Evolutionary conservation across 1,140 invertebrate species (phyloP).

Genomic region (Zophobas morio): DNA sequence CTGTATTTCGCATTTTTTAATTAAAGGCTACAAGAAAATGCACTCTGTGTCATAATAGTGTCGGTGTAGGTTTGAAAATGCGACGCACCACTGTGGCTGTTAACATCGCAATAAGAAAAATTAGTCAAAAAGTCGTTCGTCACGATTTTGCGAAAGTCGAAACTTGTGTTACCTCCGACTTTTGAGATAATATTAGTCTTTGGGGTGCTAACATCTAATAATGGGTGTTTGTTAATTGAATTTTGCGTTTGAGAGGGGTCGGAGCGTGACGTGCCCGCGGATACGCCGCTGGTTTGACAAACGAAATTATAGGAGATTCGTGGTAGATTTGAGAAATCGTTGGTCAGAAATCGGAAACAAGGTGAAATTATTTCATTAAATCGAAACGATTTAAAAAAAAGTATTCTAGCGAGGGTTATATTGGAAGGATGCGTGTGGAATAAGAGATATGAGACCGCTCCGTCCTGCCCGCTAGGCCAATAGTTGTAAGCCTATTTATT

Average conservation of each 20-base stretch:
- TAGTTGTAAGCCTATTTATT: slow-evolving; percentile 49
- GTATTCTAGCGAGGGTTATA: slow-evolving; percentile 17
- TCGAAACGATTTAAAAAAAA: slow-evolving; percentile 21
- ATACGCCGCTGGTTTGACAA: background rate
- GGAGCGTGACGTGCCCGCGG: background rate
- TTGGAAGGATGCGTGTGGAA: slow-evolving; percentile 41
- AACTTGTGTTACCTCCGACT: no score
- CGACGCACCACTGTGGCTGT: no score
- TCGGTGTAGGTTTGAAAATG: no score
- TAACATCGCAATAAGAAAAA: no score
- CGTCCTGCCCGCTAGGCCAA: slow-evolving; percentile 38
- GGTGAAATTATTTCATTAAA: slow-evolving; percentile 45
- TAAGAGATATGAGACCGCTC: slow-evolving; percentile 44
- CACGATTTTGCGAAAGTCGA: no score
- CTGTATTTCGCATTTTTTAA: no score
- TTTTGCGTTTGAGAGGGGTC: slow-evolving; percentile 10
- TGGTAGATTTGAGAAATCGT: background rate
- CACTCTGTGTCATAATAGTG: no score
- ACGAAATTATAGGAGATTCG: slow-evolving; percentile 17
- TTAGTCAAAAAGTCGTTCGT: no score
- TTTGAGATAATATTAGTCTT: no score
- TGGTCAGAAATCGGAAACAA: slow-evolving; percentile 7
- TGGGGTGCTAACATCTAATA: no score
- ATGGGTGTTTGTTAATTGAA: slow-evolving; percentile 1
- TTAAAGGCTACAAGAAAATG: no score